Base-by-base conservation (phyloP, 2,797 vertebrate genomes). In the Bryconaethiops microstoma region DNA sequence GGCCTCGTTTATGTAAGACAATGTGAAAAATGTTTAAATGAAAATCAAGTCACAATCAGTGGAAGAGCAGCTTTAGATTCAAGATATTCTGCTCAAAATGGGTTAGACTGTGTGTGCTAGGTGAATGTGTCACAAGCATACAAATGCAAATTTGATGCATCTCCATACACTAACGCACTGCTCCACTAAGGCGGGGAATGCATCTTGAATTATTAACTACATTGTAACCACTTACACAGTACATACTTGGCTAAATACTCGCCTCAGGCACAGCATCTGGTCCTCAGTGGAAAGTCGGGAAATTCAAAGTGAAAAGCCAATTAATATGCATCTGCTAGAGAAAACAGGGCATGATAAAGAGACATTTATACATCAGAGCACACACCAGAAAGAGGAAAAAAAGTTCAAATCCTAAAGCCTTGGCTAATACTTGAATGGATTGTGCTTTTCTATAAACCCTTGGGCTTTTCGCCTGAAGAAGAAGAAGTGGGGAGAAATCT, bases 121-220 rank as follows among this genome's bases (percentile, higher is more conserved):
- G 7, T 65, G 7, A 65, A 40, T 52, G 9, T 17, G 19, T 35
- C 59, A 55, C 5, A 23, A 77, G 57, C 25, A 82, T 52, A 74
- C 14, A 12, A 1, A 19, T 52, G 60, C 19, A 54, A 45, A 45
- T 60, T 16, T 48, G 52, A 62, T 42, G 25, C 42, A 60, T 74
- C 23, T 74, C 76, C 74, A 63, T 54, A 48, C 5, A 45, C 55
- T 60, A 70, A 69, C 17, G 54, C 9, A 23, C 60, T 62, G 55
- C 55, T 60, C 48, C 45, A 23, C 16, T 68, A 71, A 70, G 21
- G 60, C 54, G 12, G 50, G 62, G 29, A 71, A 57, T 52, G 29
- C 21, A 74, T 75, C 71, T 70, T 84, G 67, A 84, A 79, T 82
- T 79, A 82, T 84, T 84, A 72, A 82, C 52, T 35, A 73, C 57